These are phyloP conservation scores for Amphipyra berbera DNA, from an alignment of 2,888 invertebrate species.

Conservation along the genomic window DNA sequence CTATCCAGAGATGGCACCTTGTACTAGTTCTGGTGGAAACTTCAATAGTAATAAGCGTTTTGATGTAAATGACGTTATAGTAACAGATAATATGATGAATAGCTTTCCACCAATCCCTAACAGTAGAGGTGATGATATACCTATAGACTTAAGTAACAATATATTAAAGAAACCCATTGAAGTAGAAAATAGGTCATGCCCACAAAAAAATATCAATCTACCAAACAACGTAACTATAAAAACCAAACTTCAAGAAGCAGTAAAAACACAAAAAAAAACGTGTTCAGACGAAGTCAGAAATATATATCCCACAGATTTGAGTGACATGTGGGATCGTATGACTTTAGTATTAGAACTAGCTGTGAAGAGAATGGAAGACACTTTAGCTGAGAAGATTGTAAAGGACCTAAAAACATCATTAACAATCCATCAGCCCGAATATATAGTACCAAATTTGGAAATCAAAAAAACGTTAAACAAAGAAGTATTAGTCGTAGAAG, in stretches of 20 bases:
- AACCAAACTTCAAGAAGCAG: conserved; percentile 62
- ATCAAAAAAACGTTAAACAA: conserved; percentile 41
- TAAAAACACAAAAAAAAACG: conserved; percentile 57
- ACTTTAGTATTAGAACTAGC: conserved; percentile 70
- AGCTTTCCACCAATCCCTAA: conserved; percentile 19
- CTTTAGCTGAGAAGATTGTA: conserved; percentile 72
- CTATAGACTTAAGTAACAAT: conserved; percentile 40
- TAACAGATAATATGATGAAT: conserved; percentile 46
- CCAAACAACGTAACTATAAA: conserved; percentile 69
- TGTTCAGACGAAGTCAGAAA: conserved; percentile 62
- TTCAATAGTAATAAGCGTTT: conserved; percentile 34
- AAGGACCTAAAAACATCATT: conserved; percentile 69
- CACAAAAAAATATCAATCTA: conserved; percentile 63
- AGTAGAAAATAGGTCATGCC: conserved; percentile 42
- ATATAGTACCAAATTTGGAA: conserved; percentile 27
- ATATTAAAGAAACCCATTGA: conserved; percentile 64
- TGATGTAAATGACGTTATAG: conserved; percentile 55
- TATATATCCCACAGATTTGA: conserved; percentile 57
- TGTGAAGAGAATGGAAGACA: conserved; percentile 73
- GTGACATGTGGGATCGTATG: conserved; percentile 76
- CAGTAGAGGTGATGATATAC: conserved; percentile 48
- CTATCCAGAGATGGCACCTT: conserved; percentile 61
- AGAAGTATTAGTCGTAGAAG: conserved; percentile 35
- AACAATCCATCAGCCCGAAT: conserved; percentile 30
- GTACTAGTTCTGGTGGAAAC: conserved; percentile 57